These are phyloP conservation scores for Pycnonotus jocosus DNA, from an alignment of 2,113 vertebrate species.

Conservation along the genomic window DNA sequence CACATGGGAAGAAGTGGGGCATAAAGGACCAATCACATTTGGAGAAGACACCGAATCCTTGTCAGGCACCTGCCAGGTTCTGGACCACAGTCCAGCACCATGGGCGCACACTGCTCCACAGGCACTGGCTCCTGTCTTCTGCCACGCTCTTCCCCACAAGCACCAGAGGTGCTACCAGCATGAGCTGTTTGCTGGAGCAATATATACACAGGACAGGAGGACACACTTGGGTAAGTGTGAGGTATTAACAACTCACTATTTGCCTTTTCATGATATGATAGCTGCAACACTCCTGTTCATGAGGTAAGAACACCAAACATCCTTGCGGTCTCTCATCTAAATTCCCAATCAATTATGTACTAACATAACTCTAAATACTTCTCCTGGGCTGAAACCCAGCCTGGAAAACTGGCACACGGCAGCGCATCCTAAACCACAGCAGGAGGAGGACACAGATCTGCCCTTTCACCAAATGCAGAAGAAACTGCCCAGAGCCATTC, in stretches of 20 bases:
- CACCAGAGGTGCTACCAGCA: neutral
- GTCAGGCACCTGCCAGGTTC: neutral
- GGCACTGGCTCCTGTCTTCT: neutral
- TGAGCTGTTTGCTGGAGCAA: neutral
- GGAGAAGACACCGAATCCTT: neutral
- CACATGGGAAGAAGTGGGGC: neutral
- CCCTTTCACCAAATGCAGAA: neutral
- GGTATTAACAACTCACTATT: neutral
- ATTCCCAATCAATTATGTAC: neutral
- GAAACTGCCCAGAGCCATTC: neutral
- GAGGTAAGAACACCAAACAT: neutral
- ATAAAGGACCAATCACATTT: rapidly evolving
- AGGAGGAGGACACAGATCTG: neutral
- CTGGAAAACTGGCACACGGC: neutral
- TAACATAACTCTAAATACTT: neutral
- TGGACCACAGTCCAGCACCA: neutral
- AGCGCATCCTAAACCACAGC: neutral
- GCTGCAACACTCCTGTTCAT: neutral
- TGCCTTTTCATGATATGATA: neutral
- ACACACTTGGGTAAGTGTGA: neutral
- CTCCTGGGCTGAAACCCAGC: neutral
- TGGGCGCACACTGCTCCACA: rapidly evolving
- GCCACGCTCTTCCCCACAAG: neutral
- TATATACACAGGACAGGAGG: neutral
- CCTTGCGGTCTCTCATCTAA: neutral